phyloP scores from a whole-genome alignment of 2,888 invertebrate species.

The Nasonia oneida region DNA sequence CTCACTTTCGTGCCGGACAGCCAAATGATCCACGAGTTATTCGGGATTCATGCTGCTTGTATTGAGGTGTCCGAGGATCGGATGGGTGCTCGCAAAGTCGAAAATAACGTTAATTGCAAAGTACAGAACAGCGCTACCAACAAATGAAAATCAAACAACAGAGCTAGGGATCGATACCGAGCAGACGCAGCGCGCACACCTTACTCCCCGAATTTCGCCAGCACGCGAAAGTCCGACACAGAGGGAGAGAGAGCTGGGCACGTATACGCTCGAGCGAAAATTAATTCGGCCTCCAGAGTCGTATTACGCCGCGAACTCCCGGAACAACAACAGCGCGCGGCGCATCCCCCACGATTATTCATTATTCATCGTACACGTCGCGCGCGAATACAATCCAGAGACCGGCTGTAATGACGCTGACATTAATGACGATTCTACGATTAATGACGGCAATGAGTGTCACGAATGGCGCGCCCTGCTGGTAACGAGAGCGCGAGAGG shows the following conservation, averaged over 20 bases:
- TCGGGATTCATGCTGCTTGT: neutral
- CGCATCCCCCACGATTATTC: slow-evolving; percentile 39
- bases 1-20: neutral
- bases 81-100: too few species aligned
- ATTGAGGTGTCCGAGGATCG: neutral
- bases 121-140: neutral
- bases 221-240: neutral
- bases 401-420: slow-evolving; percentile 52
- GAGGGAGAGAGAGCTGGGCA: neutral
- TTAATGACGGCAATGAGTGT: slow-evolving; percentile 66
- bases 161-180: neutral
- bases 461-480: slow-evolving; percentile 46
- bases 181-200: neutral
- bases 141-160: neutral
- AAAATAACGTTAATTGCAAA: neutral
- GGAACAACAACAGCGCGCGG: slow-evolving; percentile 1
- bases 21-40: slow-evolving; percentile 9
- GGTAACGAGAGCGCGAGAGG: slow-evolving; percentile 41
- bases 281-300: slow-evolving; percentile 44
- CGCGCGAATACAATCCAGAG: slow-evolving; percentile 18
- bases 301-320: slow-evolving; percentile 8
- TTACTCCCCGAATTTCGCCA: neutral
- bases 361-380: slow-evolving; percentile 37
- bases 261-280: slow-evolving; percentile 12
- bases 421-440: slow-evolving; percentile 62